A percentile compares a stretch with the other conserved stretches of the same genome.
These are phyloP conservation scores for Tinea pellionella DNA, from an alignment of 2,888 invertebrate species.

Conservation along the genomic window DNA sequence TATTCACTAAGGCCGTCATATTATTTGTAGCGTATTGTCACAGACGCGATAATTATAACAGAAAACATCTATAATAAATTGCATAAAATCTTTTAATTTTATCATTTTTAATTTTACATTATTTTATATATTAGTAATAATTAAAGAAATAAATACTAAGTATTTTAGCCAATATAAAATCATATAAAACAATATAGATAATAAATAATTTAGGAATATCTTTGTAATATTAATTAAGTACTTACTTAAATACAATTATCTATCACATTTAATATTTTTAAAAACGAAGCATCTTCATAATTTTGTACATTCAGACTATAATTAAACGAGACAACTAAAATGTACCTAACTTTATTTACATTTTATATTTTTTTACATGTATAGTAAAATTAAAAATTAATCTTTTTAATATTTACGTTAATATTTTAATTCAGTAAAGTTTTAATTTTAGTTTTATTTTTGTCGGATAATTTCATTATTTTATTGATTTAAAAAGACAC, in stretches of 20 bases:
- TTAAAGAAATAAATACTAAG: too few relatives aligned
- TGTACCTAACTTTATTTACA: not conserved
- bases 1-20: not conserved
- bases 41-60: too few relatives aligned
- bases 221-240: constrained; percentile 60
- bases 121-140: too few relatives aligned
- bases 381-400: not conserved
- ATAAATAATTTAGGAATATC: constrained; percentile 66
- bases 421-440: not conserved
- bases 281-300: constrained; percentile 53
- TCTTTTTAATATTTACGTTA: not conserved
- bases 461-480: too few relatives aligned
- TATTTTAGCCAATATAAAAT: not conserved
- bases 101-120: too few relatives aligned
- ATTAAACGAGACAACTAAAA: not conserved
- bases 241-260: constrained; percentile 65
- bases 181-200: constrained; percentile 21
- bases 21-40: too few relatives aligned
- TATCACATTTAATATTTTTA: constrained; percentile 62
- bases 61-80: too few relatives aligned
- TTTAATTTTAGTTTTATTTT: too few relatives aligned
- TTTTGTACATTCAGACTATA: constrained; percentile 40
- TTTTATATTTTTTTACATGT: not conserved
- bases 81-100: too few relatives aligned
- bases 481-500: too few relatives aligned